Evolutionary conservation across 2,113 vertebrate genomes (phyloP).

Genomic region (Lophochroa leadbeateri): DNA sequence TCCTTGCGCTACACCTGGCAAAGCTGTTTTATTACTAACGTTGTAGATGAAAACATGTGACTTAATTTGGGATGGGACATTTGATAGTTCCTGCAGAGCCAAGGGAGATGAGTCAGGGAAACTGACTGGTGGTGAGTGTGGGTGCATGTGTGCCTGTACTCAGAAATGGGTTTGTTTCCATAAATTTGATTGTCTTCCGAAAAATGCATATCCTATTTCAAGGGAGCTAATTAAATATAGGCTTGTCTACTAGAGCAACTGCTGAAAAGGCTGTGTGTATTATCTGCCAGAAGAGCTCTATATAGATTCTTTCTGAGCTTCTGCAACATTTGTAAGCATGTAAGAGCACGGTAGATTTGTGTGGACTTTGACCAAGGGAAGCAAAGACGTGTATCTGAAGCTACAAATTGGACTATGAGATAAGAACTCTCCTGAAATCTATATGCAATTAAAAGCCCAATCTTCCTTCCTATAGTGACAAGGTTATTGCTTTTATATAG

Average conservation of each 20-base stretch:
- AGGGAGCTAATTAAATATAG: conserved; percentile 16
- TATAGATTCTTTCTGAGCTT: background rate
- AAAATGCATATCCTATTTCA: background rate
- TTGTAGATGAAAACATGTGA: too few relatives aligned
- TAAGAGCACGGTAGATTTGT: background rate
- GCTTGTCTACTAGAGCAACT: background rate
- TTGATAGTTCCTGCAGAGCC: background rate
- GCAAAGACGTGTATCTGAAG: background rate
- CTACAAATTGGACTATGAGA: conserved; percentile 60
- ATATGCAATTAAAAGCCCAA: conserved; percentile 71
- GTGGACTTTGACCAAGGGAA: conserved; percentile 38
- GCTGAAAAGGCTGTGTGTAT: background rate
- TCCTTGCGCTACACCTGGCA: too few relatives aligned
- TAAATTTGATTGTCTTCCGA: background rate
- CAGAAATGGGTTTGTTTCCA: background rate
- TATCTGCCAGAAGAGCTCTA: background rate
- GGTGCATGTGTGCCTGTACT: too few relatives aligned
- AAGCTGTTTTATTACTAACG: too few relatives aligned
- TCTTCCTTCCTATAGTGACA: conserved; percentile 61
- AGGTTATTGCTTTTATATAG: conserved; percentile 72
- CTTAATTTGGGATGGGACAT: too few relatives aligned
- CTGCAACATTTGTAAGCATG: background rate
- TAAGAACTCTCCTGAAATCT: conserved; percentile 68
- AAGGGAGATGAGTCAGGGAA: background rate
- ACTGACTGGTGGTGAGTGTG: fast-evolving